Evolutionary conservation across 2,888 invertebrate genomes (phyloP), one percentile per base, ranked within the genome.

Genomic region (Sinhomidia bicolor): DNA sequence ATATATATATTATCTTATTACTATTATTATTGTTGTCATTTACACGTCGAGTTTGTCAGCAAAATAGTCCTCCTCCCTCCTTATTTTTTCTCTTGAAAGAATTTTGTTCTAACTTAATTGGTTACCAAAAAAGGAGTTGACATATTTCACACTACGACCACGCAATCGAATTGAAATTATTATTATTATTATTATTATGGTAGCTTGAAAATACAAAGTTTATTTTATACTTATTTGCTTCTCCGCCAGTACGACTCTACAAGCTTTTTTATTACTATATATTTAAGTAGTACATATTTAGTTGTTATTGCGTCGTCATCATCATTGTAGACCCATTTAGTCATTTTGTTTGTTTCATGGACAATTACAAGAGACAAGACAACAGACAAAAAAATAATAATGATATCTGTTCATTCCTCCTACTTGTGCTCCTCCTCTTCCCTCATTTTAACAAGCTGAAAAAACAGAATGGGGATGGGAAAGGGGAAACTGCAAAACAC

Each of bases 381-480:
- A 76, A 87, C 76, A 62, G 82, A 82, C 60, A n/a, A 68, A 65
- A 88, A 62, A 88, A 88, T 87, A 57, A 83, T 88, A 83, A 88
- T 83, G 83, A 83, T 83, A 62, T 51, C 74, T 88, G 86, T 81
- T 65, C 36, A 57, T 54, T 80, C 86, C 86, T 87, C 82, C 88
- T 76, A 62, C 78, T 62, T 81, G 76, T 41, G 32, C 87, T 81
- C 87, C 87, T 82, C 88, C 88, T 88, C 76, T 41, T 44, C 20
- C 76, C 36, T 71, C 80, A 68, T 32, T 26, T 74, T 23, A 36
- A 36, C 29, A 20, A 36, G 20, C 20, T 20, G n/a, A 44, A 20
- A n/a, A 32, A 62, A 32, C 62, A 62, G 32, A 32, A 62, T 3
- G 62, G 29, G 29, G 4, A 68, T 68, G 65, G 36, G 32, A n/a